Evolutionary conservation across 2,113 vertebrate genomes (phyloP).

Genomic region (Connochaetes taurinus): DNA sequence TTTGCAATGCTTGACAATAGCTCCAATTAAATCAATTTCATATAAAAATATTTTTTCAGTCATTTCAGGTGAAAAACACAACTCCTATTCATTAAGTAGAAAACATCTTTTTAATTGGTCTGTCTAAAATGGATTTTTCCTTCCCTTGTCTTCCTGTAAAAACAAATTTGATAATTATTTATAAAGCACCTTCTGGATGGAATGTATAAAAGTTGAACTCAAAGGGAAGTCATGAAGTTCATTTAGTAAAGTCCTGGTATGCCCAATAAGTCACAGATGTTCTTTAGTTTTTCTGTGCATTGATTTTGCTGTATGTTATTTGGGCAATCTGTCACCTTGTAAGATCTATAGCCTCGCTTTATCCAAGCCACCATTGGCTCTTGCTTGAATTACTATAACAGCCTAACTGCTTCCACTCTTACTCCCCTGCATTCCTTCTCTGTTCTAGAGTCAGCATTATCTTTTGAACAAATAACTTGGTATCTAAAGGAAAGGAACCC

Average conservation of each 20-base stretch:
- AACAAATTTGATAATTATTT: conserved; percentile 32
- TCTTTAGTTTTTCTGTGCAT: conserved; percentile 66
- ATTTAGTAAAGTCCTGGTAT: conserved; percentile 50
- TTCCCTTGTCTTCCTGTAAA: background rate
- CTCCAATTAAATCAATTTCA: conserved; percentile 84
- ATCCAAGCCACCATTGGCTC: background rate
- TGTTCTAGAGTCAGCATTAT: background rate
- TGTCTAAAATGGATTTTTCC: background rate
- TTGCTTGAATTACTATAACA: background rate
- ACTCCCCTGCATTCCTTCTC: background rate
- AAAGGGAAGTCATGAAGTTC: conserved; percentile 46
- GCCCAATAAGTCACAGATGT: conserved; percentile 64
- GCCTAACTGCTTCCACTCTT: background rate
- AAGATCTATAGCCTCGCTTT: conserved; percentile 10
- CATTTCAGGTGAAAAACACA: conserved; percentile 72
- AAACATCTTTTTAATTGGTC: background rate
- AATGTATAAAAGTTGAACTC: conserved; percentile 16
- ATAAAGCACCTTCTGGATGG: background rate
- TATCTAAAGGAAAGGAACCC: background rate
- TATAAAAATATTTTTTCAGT: conserved; percentile 70
- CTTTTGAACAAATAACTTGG: background rate
- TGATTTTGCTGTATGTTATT: conserved; percentile 57
- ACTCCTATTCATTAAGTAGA: background rate
- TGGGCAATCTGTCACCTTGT: background rate
- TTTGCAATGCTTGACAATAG: conserved; percentile 76